Evolutionary conservation across 2,113 vertebrate genomes (phyloP).

Genomic region (Dromiciops gliroides): DNA sequence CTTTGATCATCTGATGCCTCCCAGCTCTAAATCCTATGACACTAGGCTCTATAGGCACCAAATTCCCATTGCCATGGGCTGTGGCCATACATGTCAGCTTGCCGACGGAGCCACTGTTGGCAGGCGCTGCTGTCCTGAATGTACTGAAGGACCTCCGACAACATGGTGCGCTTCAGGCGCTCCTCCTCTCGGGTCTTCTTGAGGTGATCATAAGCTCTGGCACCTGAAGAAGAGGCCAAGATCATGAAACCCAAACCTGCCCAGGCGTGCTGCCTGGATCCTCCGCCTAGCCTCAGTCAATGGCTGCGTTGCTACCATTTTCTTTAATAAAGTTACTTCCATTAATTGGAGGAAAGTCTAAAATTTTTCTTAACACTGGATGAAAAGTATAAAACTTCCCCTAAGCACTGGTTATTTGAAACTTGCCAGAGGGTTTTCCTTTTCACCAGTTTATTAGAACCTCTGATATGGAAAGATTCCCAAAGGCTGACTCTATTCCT

Average conservation of each 20-base stretch:
- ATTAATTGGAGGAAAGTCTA: slow-evolving; percentile 39
- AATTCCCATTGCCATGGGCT: neutral
- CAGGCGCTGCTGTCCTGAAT: slow-evolving; percentile 96
- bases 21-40: neutral
- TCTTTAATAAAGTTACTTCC: slow-evolving; percentile 49
- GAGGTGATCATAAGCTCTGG: slow-evolving; percentile 92
- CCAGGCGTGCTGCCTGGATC: neutral
- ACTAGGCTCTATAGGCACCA: neutral
- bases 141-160: slow-evolving; percentile 96
- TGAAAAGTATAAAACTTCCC: neutral
- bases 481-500: slow-evolving; percentile 30
- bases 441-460: neutral
- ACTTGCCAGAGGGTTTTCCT: neutral
- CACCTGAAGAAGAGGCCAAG: slow-evolving; percentile 83
- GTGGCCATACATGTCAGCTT: slow-evolving; percentile 93
- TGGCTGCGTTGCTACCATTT: neutral
- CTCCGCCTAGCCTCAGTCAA: slow-evolving; percentile 1
- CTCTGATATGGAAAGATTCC: neutral
- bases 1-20: neutral
- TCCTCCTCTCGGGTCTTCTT: slow-evolving; percentile 94
- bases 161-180: slow-evolving; percentile 93
- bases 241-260: neutral
- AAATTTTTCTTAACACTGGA: slow-evolving; percentile 37
- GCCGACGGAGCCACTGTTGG: slow-evolving; percentile 98
- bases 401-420: neutral